phyloP scores from a whole-genome alignment of 2,888 invertebrate species.

The Ecliptopera silaceata region DNA sequence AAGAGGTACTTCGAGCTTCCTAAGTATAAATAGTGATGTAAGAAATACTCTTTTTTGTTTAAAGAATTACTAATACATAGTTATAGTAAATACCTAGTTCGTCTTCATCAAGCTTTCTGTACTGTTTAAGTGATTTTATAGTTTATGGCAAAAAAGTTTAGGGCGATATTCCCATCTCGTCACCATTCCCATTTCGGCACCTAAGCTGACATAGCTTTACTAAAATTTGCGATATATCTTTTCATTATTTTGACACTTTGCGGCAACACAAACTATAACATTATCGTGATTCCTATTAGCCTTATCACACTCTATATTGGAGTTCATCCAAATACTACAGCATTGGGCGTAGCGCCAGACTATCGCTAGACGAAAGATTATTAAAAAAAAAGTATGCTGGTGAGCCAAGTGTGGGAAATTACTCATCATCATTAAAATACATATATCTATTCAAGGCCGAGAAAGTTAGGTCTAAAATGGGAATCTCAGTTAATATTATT shows the following conservation, averaged over 20 bases:
- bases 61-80: neutral
- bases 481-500: too few relatives aligned
- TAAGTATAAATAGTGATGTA: neutral
- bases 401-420: neutral
- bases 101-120: neutral
- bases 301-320: constrained; percentile 15
- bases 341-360: constrained; percentile 26
- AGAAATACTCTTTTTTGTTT: neutral
- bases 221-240: neutral
- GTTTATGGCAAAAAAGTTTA: neutral
- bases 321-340: constrained; percentile 18
- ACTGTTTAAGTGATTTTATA: neutral
- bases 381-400: constrained; percentile 4
- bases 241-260: neutral
- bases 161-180: neutral
- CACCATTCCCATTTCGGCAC: neutral
- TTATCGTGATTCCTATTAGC: constrained; percentile 10
- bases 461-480: neutral
- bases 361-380: constrained; percentile 18
- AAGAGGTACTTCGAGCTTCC: neutral
- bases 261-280: neutral
- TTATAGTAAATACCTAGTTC: too few relatives aligned
- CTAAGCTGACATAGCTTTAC: neutral
- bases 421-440: neutral
- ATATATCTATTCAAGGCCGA: neutral